Evolutionary conservation across 2,113 vertebrate species (phyloP).

Genomic region (Hiodon tergisus): DNA sequence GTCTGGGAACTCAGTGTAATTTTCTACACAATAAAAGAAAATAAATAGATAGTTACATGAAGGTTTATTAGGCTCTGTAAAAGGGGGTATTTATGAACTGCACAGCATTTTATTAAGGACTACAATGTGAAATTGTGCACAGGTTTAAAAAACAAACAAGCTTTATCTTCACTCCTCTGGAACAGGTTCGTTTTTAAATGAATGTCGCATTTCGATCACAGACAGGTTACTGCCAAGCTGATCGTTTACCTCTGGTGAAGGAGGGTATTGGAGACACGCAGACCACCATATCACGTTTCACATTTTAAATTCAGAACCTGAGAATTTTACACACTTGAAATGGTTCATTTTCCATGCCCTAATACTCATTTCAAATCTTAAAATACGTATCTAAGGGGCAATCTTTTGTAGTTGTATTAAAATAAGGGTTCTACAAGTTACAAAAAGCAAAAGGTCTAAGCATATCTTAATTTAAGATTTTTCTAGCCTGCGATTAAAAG

Average conservation of each 20-base stretch:
- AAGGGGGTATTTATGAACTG: constrained; percentile 19
- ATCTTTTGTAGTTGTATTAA: too few relatives aligned
- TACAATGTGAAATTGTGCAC: constrained; percentile 12
- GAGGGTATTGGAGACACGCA: not conserved
- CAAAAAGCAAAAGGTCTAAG: too few relatives aligned
- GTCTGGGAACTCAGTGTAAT: constrained; percentile 37
- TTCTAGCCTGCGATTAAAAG: too few relatives aligned
- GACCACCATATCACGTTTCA: not conserved
- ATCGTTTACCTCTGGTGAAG: constrained; percentile 13
- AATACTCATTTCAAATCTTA: too few relatives aligned
- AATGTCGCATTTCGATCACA: not conserved
- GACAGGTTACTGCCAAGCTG: not conserved
- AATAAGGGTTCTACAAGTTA: too few relatives aligned
- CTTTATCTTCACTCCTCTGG: constrained; percentile 18
- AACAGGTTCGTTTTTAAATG: constrained; percentile 11
- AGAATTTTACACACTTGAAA: too few relatives aligned
- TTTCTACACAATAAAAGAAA: constrained; percentile 39
- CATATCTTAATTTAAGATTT: too few relatives aligned
- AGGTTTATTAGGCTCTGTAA: constrained; percentile 40
- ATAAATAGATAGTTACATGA: constrained; percentile 38
- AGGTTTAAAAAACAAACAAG: constrained; percentile 17
- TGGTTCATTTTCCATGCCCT: not conserved
- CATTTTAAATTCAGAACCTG: too few relatives aligned
- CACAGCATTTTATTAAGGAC: constrained; percentile 21
- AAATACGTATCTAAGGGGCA: too few relatives aligned